Percentiles rank a stretch among this genome's conserved stretches.
These are phyloP conservation scores for Colaptes auratus DNA, from an alignment of 2,113 vertebrate genomes.

Conservation along the genomic window DNA sequence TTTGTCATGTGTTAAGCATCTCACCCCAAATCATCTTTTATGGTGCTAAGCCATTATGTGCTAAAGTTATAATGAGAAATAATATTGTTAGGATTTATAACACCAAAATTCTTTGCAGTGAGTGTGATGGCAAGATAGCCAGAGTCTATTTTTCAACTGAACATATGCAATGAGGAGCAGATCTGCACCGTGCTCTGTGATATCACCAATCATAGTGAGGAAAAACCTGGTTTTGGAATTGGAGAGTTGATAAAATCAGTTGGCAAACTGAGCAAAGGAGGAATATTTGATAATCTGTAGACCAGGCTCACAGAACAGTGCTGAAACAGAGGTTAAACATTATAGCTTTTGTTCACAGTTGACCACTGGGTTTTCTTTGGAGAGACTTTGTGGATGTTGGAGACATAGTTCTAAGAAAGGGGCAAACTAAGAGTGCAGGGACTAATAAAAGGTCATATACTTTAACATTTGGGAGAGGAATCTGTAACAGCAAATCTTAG, in stretches of 20 bases:
- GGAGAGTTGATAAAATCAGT: neutral
- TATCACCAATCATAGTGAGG: neutral
- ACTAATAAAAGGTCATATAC: neutral
- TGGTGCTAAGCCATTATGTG: neutral
- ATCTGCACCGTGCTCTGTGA: neutral
- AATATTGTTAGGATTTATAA: neutral
- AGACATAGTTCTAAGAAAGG: neutral
- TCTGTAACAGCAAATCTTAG: neutral
- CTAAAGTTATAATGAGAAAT: neutral
- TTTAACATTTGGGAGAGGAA: neutral
- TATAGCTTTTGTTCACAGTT: neutral
- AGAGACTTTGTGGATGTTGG: neutral
- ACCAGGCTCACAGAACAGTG: neutral
- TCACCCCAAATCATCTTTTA: neutral
- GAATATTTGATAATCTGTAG: neutral
- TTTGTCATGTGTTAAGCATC: neutral
- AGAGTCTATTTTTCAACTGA: neutral
- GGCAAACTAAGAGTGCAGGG: neutral
- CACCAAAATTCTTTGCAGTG: neutral
- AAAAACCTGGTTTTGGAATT: neutral
- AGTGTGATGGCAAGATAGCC: neutral
- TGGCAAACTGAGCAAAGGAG: neutral
- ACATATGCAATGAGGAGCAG: neutral
- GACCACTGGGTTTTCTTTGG: constrained; percentile 30
- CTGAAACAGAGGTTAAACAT: neutral